phyloP scores from a whole-genome alignment of 1,140 invertebrate species.

The Lordiphosa collinella region DNA sequence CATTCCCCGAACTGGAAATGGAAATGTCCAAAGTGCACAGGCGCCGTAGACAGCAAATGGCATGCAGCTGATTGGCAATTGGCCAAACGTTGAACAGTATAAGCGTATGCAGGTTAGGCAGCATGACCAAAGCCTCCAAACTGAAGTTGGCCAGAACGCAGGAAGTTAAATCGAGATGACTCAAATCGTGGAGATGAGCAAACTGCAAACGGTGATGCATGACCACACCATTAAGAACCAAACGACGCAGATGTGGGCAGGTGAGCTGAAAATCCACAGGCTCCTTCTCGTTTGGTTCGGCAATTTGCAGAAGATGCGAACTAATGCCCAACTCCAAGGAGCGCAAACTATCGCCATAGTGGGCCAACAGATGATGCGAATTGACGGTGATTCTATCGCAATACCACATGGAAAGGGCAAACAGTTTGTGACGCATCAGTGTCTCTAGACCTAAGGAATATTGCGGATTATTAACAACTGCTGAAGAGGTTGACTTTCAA shows the following conservation, averaged over 20 bases:
- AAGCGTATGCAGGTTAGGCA: slow-evolving; percentile 86
- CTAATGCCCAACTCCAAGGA: slow-evolving; percentile 80
- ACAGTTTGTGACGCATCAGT: slow-evolving; percentile 86
- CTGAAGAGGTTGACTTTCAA: neutral
- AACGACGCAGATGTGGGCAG: slow-evolving; percentile 83
- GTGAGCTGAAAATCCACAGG: slow-evolving; percentile 82
- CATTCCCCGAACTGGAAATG: slow-evolving; percentile 65
- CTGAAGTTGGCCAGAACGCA: slow-evolving; percentile 83
- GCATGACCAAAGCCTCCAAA: slow-evolving; percentile 81
- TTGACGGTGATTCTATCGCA: slow-evolving; percentile 84
- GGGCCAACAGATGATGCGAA: slow-evolving; percentile 80
- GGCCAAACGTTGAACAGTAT: slow-evolving; percentile 87
- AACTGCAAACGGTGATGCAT: slow-evolving; percentile 72
- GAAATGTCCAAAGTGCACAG: slow-evolving; percentile 90
- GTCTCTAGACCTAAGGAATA: slow-evolving; percentile 80
- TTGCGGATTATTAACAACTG: neutral
- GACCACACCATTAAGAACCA: slow-evolving; percentile 82
- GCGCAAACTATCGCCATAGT: slow-evolving; percentile 78
- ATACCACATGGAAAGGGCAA: slow-evolving; percentile 87
- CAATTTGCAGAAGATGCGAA: slow-evolving; percentile 76
- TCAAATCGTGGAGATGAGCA: slow-evolving; percentile 82
- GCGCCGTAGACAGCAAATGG: slow-evolving; percentile 82
- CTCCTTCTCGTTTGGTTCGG: slow-evolving; percentile 73
- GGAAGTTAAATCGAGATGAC: slow-evolving; percentile 89
- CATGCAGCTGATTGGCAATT: slow-evolving; percentile 81